Evolutionary conservation across 2,113 vertebrate genomes (phyloP).

Genomic region (Prunella fulvescens): DNA sequence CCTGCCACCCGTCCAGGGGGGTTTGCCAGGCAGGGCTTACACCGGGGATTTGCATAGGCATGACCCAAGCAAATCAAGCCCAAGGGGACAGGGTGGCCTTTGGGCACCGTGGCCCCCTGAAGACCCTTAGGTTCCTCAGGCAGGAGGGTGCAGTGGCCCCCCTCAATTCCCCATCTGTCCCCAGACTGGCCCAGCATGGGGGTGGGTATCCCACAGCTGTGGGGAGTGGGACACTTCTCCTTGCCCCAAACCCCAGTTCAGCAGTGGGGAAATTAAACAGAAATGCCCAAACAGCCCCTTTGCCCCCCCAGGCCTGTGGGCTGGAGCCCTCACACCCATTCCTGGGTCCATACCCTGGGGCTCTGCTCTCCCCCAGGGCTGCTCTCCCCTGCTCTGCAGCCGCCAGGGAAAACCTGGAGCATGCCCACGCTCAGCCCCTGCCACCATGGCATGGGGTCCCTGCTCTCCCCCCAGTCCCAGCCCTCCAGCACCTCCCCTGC

Average conservation of each 20-base stretch:
- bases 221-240: background rate
- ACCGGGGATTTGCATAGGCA: rapidly evolving
- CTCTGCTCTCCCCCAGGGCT: background rate
- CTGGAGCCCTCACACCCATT: background rate
- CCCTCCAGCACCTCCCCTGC: background rate
- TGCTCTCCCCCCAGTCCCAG: background rate
- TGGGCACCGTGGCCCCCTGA: background rate
- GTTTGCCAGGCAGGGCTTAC: background rate
- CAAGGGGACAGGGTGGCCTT: background rate
- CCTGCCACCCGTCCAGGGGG: rapidly evolving
- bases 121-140: background rate
- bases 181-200: background rate
- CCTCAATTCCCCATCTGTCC: rapidly evolving
- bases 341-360: background rate
- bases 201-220: background rate
- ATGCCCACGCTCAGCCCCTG: rapidly evolving
- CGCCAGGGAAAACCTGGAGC: no score
- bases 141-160: background rate
- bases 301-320: background rate
- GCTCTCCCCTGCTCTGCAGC: background rate
- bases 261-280: background rate
- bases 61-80: background rate
- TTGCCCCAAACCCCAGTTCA: background rate
- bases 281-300: background rate
- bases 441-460: rapidly evolving